Conservation (phyloP, 2,888 invertebrate species). For the Morinoia aosen region DNA sequence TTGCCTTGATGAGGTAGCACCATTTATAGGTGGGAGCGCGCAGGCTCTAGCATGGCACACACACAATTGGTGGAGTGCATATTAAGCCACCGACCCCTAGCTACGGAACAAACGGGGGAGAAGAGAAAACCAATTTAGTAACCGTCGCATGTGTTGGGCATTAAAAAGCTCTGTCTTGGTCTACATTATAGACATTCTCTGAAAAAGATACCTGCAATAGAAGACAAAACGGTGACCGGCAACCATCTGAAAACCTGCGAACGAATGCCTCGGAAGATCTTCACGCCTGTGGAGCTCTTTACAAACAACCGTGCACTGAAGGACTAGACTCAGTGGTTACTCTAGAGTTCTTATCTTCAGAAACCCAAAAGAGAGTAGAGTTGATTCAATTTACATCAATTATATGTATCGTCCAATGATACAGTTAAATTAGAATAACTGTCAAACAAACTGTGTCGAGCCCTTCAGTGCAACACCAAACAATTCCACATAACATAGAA, state of each 20-base stretch:
- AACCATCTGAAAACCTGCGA: constrained; percentile 50
- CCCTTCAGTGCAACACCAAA: constrained; percentile 19
- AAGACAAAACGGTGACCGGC: constrained; percentile 39
- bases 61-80: constrained; percentile 67
- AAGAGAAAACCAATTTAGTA: constrained; percentile 64
- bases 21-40: constrained; percentile 64
- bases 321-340: not conserved
- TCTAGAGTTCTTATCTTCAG: not conserved
- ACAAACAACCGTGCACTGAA: not conserved
- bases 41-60: constrained; percentile 67
- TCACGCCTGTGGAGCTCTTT: not conserved
- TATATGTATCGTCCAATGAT: not conserved
- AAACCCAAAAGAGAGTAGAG: not conserved
- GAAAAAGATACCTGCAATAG: constrained; percentile 51
- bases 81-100: constrained; percentile 68
- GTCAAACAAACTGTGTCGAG: not conserved
- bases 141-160: constrained; percentile 15
- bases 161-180: constrained; percentile 20
- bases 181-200: not conserved
- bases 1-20: constrained; percentile 67
- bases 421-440: not conserved
- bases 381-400: not conserved
- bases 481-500: not conserved
- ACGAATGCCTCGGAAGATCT: constrained; percentile 46
- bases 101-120: constrained; percentile 68